phyloP scores from a whole-genome alignment of 1,140 invertebrate genomes.

The Proales similis region DNA sequence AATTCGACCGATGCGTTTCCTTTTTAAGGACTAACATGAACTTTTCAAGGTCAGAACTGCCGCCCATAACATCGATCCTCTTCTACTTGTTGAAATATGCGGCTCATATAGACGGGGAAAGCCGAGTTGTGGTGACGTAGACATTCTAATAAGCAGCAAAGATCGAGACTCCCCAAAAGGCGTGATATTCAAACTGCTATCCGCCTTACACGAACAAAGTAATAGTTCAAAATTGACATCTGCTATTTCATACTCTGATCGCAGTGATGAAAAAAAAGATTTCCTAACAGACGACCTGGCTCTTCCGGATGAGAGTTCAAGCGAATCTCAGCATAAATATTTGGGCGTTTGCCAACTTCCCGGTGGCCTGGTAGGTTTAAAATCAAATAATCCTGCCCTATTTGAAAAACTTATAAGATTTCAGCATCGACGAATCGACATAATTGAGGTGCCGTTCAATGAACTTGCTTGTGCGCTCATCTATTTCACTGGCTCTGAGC shows the following conservation, averaged over 20 bases:
- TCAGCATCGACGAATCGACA: constrained; percentile 57
- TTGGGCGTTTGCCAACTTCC: constrained; percentile 56
- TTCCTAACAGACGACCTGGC: constrained; percentile 58
- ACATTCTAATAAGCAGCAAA: constrained; percentile 56
- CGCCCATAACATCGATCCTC: constrained; percentile 43
- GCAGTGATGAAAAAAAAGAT: no score
- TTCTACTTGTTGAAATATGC: constrained; percentile 52
- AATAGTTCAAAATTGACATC: no score
- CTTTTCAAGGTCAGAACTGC: constrained; percentile 41
- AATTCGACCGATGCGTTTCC: background rate
- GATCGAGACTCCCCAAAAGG: constrained; percentile 52
- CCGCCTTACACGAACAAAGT: constrained; percentile 47
- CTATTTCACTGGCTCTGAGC: constrained; percentile 58
- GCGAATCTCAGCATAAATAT: constrained; percentile 56
- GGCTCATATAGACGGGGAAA: constrained; percentile 57
- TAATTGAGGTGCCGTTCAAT: constrained; percentile 55
- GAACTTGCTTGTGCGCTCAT: constrained; percentile 56
- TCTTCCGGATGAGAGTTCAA: constrained; percentile 47
- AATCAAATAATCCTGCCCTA: constrained; percentile 14
- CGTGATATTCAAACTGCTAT: constrained; percentile 46
- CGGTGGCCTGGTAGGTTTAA: constrained; percentile 29
- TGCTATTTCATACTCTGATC: no score
- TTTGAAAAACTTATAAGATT: no score
- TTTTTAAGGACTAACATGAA: background rate
- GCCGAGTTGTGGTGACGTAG: constrained; percentile 57